These are phyloP conservation scores for Heliconius ismenius DNA, from an alignment of 2,888 invertebrate genomes.

Conservation along the genomic window DNA sequence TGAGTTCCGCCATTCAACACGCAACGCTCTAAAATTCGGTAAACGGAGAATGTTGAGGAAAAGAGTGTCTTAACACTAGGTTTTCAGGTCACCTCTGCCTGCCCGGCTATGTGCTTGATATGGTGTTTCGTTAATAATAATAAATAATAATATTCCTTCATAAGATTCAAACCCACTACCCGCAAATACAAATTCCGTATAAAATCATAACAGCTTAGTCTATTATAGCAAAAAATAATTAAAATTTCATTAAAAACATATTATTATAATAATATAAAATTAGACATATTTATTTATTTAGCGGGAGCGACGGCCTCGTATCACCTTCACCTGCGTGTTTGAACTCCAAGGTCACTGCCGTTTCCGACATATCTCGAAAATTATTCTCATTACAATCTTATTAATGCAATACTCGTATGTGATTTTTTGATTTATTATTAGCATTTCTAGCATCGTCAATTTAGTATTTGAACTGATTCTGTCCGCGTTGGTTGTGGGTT, in stretches of 20 bases:
- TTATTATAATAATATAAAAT: constrained; percentile 14
- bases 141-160: too few relatives aligned
- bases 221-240: background rate
- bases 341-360: constrained; percentile 56
- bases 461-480: too few relatives aligned
- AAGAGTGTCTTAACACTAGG: too few relatives aligned
- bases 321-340: constrained; percentile 65
- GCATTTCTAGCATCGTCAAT: background rate
- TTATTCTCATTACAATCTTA: constrained; percentile 18
- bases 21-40: too few relatives aligned
- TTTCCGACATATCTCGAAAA: constrained; percentile 22
- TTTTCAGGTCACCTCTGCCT: too few relatives aligned
- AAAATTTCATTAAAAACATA: background rate
- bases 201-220: background rate
- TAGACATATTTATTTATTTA: constrained; percentile 55
- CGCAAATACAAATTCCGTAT: too few relatives aligned
- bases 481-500: too few relatives aligned
- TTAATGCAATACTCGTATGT: background rate
- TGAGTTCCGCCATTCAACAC: too few relatives aligned
- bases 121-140: background rate
- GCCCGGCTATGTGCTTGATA: background rate
- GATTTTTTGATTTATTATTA: constrained; percentile 1
- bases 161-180: background rate
- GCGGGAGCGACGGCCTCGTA: constrained; percentile 68
- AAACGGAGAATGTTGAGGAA: too few relatives aligned